Evolutionary conservation across 2,113 vertebrate species (phyloP), one percentile per base, ranked within the genome.

Genomic region (Australoheros scitulus): DNA sequence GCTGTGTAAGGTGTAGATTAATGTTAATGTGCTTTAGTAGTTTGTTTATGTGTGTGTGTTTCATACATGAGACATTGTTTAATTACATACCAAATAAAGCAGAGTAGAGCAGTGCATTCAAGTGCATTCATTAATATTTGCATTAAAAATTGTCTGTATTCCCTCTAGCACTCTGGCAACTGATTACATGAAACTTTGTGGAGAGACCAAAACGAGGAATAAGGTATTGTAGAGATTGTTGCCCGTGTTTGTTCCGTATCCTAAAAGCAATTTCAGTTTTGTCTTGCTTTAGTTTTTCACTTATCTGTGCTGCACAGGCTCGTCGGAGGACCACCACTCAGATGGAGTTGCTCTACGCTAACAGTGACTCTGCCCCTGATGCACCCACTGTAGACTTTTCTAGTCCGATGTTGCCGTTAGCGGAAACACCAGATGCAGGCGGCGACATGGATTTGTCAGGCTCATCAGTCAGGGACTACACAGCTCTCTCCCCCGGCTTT

Each of bases 311-410:
- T 55, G 6, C 2, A 2, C 93, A 99, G 98, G 98, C 98, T 32
- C 97, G 98, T 2, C 95, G 98, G 77, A 96, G 98, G 88, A 99
- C 98, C 77, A 97, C 98, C 72, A 99, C 98, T 3, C 98, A 99
- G 94, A 97, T 98, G 98, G 98, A 99, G 89, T 36, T 99, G 87
- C 97, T 99, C 11, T 99, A 99, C 32, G 97, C 97, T 18, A 98
- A 96, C 94, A 98, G 94, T 0, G 97, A 99, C 87, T 94, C 96
- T 50, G 94, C 92, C 64, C 92, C 95, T 8, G 97, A 97, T 41
- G 68, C 84, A 5, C 91, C 94, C 24, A 26, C 95, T 43, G 92
- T 95, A 52, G 97, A 97, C 83, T 94, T 95, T 88, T 82, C 96
- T 65, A 83, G 89, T 75, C 86, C 96, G 79, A 88, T 96, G 61